Percentiles rank a stretch among this genome's conserved stretches.
phyloP scores from a whole-genome alignment of 2,113 vertebrate genomes.

The Mormyrus lacerda region DNA sequence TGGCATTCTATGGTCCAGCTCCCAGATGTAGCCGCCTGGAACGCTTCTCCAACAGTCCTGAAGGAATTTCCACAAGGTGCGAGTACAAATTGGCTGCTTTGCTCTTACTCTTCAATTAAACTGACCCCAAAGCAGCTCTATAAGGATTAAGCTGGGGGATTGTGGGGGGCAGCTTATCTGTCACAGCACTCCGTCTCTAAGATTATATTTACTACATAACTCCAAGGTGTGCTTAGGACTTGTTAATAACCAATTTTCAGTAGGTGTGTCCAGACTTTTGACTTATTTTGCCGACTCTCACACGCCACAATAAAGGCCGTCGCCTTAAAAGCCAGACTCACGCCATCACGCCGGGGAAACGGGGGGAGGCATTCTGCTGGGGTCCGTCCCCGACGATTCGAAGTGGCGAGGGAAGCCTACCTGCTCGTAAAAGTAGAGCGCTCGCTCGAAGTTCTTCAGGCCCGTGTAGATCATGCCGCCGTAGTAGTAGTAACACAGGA shows the following conservation, averaged over 20 bases:
- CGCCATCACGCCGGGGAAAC: background rate
- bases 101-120: background rate
- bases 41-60: background rate
- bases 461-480: slow-evolving; percentile 99
- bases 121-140: background rate
- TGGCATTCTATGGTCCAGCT: too few relatives aligned
- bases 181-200: background rate
- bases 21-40: too few relatives aligned
- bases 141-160: background rate
- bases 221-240: background rate
- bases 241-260: background rate
- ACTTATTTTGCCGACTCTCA: background rate
- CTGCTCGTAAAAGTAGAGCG: slow-evolving; percentile 98
- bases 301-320: background rate
- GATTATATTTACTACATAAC: background rate
- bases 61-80: background rate
- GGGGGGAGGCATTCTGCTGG: too few relatives aligned
- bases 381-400: background rate
- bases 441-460: slow-evolving; percentile 96
- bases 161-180: background rate
- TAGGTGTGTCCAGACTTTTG: background rate
- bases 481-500: slow-evolving; percentile 98
- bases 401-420: slow-evolving; percentile 46
- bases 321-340: background rate
- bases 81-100: background rate